phyloP scores from a whole-genome alignment of 2,113 vertebrate species.

The Otocyon megalotis region DNA sequence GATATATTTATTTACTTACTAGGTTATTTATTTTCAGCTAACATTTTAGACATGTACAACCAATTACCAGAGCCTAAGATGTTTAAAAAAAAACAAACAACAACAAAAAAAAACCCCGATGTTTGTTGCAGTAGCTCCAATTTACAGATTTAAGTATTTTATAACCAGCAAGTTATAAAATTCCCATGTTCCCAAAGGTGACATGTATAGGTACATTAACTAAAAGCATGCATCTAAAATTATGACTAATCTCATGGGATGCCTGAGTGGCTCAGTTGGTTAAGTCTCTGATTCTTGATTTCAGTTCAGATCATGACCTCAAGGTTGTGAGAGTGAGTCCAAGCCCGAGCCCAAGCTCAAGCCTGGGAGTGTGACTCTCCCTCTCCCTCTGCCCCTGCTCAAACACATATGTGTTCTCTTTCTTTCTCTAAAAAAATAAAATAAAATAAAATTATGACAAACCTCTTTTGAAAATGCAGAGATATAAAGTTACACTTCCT shows the following conservation, averaged over 20 bases:
- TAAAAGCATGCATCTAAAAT: conserved; percentile 81
- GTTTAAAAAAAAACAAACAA: conserved; percentile 51
- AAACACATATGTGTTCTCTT: not conserved
- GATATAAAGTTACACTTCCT: conserved; percentile 76
- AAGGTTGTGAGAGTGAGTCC: not conserved
- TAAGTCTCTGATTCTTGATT: not conserved
- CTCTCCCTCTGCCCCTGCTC: not conserved
- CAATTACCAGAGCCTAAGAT: conserved; percentile 68
- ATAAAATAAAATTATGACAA: conserved; percentile 72
- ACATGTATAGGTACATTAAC: conserved; percentile 81
- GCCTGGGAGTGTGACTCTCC: not conserved
- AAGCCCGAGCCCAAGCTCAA: too few relatives aligned
- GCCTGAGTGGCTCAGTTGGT: not conserved
- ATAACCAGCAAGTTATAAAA: conserved; percentile 85
- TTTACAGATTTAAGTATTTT: conserved; percentile 83
- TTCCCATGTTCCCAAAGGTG: conserved; percentile 77
- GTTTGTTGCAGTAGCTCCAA: conserved; percentile 82
- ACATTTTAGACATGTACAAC: conserved; percentile 77
- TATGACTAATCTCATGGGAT: conserved; percentile 48
- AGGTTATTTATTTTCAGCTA: conserved; percentile 55
- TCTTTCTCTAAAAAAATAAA: not conserved
- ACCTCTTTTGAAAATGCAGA: conserved; percentile 76
- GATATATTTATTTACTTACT: not conserved
- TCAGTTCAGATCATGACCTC: not conserved
- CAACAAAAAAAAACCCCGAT: conserved; percentile 57